Base-by-base conservation (phyloP, 1,140 invertebrate genomes). In the Solenopsis fugax region DNA sequence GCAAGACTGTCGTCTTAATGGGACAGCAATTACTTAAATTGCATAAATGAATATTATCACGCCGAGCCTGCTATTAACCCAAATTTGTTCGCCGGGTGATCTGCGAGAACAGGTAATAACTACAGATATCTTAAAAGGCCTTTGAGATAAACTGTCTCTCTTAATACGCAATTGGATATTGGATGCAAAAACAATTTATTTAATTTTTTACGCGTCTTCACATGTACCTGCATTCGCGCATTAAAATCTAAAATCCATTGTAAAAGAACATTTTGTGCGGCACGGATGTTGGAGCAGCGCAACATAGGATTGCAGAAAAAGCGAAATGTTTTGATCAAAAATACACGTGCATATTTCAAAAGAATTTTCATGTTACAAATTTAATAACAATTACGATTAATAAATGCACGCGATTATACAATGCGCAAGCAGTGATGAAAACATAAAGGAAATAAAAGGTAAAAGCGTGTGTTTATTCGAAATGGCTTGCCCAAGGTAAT, bases 31-130 rank as follows among this genome's bases (percentile, higher is more conserved):
- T 84, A 84, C 24, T 84, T 84, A 84, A 84, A 84, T 84, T 62
- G 69, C 54, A 84, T 75, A 75, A 75, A 84, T 75, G 80, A 75
- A 75, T 62, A 75, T 84, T 84, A 84, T 75, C 80, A n/a, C 54
- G 41, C 29, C 54, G 56, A 72, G 54, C 12, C 80, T 50, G 80
- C 69, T 73, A 84, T 84, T 84, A 84, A 75, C 69, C 41, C 69
- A 75, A 73, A 84, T 84, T 84, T 75, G 80, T 60, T 75, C 69
- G 41, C 50, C 24, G 21, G 24, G 41, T 62, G 18, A 84, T 37
- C 7, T 18, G 54, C 34, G 24, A 24, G 48, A 58, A 60, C 34
- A 75, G 54, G 69, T 73, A 84, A 84, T 24, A 62, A 41, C 29
- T 56, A 45, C 10, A 29, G 29, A 50, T 71, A 41, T 45, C 29